A percentile compares a stretch with the other conserved stretches of the same genome.
Evolutionary conservation across 2,797 vertebrate genomes (phyloP).

Genomic region (Gobio occitaniae): DNA sequence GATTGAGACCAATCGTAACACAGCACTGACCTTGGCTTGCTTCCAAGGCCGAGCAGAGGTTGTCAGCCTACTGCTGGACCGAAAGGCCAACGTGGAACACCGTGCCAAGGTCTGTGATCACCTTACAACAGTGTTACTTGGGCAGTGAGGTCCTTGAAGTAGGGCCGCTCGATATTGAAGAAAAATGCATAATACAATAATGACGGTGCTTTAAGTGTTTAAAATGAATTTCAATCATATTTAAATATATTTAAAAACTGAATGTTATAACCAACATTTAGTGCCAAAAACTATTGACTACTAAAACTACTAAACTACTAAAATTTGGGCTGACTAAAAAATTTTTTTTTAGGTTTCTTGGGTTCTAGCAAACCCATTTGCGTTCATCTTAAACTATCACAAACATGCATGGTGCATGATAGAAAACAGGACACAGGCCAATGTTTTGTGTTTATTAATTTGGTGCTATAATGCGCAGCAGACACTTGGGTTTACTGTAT

Average conservation of each 20-base stretch:
- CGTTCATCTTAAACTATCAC: no score
- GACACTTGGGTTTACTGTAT: no score
- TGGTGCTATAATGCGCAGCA: no score
- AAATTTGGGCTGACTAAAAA: no score
- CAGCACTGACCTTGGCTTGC: conserved; percentile 95
- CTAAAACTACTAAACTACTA: no score
- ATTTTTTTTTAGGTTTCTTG: no score
- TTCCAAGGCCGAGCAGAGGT: conserved; percentile 98
- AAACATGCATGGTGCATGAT: no score
- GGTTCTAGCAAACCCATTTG: no score
- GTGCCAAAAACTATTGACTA: no score
- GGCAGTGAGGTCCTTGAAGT: neutral
- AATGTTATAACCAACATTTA: neutral
- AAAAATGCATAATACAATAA: neutral
- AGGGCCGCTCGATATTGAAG: neutral
- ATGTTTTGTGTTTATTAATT: no score
- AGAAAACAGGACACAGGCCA: no score
- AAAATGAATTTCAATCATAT: neutral
- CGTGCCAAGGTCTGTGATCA: conserved; percentile 89
- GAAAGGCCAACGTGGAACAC: conserved; percentile 98
- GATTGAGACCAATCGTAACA: conserved; percentile 99
- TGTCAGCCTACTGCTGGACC: conserved; percentile 95
- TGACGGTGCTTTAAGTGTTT: neutral
- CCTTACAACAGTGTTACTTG: neutral
- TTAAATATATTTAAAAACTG: neutral